Evolutionary conservation across 2,888 invertebrate genomes (phyloP), one percentile per base, ranked within the genome.

Genomic region (Sacculina carcini): DNA sequence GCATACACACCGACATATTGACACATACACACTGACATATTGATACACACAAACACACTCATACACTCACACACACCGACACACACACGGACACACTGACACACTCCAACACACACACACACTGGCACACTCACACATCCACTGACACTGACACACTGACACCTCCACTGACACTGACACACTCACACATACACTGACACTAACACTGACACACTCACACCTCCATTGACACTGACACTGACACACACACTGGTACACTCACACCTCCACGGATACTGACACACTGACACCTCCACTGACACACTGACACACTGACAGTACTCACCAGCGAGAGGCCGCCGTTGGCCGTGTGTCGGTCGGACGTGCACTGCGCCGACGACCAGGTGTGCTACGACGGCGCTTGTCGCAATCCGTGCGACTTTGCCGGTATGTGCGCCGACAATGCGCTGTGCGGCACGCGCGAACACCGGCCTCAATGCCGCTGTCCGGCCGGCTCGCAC

Each of bases 381-480:
- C 80, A 86, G 63, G 77, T 85, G 7, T 89, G 89, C 62, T 74
- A 86, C 40, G 83, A 85, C 61, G 71, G 85, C 60, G 75, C 81
- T 57, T 56, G 56, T 48, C 51, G 42, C 29, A 47, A 54, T 32
- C 53, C 56, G 23, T 56, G 56, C 47, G 38, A 50, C 46, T 23
- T 54, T 49, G 54, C 52, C 34, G 72, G 73, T 39, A 84, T 85
- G 58, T 87, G 87, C 61, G 67, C 78, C 3, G 65, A 61, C 34
- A 79, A 82, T 55, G 80, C 78, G 64, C 74, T 75, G 58, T 87
- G 87, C 61, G 79, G 83, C 60, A 65, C 67, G 6, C 73, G 86
- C 61, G 85, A 84, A 12, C 67, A 66, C 58, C 79, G 71, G 52
- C 73, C 80, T 1, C 66, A 73, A 14, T 87, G 86, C 61, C 74